Percentiles rank a stretch among this genome's conserved stretches.
Evolutionary conservation across 2,113 vertebrate genomes (phyloP).

Genomic region (Salvelinus fontinalis): DNA sequence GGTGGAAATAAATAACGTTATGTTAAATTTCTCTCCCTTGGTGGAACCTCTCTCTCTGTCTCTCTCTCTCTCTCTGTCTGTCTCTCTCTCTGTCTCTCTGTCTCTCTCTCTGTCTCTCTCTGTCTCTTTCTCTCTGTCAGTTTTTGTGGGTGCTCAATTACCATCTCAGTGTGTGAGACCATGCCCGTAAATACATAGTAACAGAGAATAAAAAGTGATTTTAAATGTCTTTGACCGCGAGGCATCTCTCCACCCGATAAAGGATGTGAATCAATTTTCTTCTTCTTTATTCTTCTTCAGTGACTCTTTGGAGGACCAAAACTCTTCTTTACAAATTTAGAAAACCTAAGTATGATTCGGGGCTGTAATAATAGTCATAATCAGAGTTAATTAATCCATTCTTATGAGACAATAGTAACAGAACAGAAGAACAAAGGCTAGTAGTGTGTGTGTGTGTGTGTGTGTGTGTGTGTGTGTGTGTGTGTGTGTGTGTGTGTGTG

Average conservation of each 20-base stretch:
- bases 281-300: slow-evolving; percentile 46
- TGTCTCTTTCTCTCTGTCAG: too few relatives aligned
- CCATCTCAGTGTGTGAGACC: slow-evolving; percentile 39
- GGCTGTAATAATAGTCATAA: slow-evolving; percentile 18
- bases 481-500: too few relatives aligned
- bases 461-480: too few relatives aligned
- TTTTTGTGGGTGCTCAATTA: too few relatives aligned
- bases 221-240: slow-evolving; percentile 65
- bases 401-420: background rate
- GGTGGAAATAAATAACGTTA: too few relatives aligned
- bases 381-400: slow-evolving; percentile 12
- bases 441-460: background rate
- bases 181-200: slow-evolving; percentile 49
- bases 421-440: too few relatives aligned
- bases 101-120: background rate
- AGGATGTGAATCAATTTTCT: slow-evolving; percentile 62
- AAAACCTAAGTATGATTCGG: slow-evolving; percentile 45
- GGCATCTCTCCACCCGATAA: slow-evolving; percentile 66
- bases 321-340: background rate
- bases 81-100: background rate
- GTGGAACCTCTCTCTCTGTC: slow-evolving; percentile 17
- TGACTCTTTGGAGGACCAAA: slow-evolving; percentile 56
- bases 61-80: background rate
- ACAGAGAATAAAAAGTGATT: slow-evolving; percentile 56
- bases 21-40: too few relatives aligned